Evolutionary conservation across 2,888 invertebrate genomes (phyloP).

Genomic region (Pterostichus madidus): DNA sequence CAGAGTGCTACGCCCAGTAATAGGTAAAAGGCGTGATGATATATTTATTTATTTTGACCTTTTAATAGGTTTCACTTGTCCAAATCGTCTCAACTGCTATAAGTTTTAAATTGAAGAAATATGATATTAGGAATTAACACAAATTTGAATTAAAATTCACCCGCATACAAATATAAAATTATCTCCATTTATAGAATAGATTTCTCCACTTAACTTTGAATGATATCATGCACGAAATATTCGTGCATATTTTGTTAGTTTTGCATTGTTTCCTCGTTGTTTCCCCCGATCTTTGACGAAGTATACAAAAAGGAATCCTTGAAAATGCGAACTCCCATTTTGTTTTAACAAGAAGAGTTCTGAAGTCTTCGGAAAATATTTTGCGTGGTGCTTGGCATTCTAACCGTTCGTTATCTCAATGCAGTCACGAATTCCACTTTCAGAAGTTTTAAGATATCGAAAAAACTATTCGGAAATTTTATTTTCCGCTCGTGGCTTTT

Average conservation of each 20-base stretch:
- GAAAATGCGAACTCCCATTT: constrained; percentile 14
- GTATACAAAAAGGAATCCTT: constrained; percentile 11
- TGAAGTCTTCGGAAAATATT: constrained; percentile 27
- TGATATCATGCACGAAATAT: neutral
- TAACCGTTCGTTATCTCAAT: constrained; percentile 26
- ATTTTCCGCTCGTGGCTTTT: constrained; percentile 19
- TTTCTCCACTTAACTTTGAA: too few species aligned
- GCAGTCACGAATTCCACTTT: constrained; percentile 40
- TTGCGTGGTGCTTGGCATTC: constrained; percentile 8
- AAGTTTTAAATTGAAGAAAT: too few species aligned
- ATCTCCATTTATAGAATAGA: constrained; percentile 2
- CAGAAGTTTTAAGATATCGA: constrained; percentile 40
- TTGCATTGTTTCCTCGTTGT: neutral
- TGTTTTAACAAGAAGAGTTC: constrained; percentile 37
- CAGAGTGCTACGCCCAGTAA: too few species aligned
- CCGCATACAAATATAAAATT: constrained; percentile 3
- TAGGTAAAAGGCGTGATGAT: too few species aligned
- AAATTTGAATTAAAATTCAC: constrained; percentile 27
- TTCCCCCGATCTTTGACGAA: constrained; percentile 17
- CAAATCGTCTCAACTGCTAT: too few species aligned
- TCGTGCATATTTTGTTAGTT: constrained; percentile 9
- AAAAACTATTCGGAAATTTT: constrained; percentile 34
- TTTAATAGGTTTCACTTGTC: too few species aligned
- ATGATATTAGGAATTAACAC: neutral
- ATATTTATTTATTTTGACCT: too few species aligned